Evolutionary conservation across 2,888 invertebrate species (phyloP), one percentile per base, ranked within the genome.

Genomic region (Andrena minutula): DNA sequence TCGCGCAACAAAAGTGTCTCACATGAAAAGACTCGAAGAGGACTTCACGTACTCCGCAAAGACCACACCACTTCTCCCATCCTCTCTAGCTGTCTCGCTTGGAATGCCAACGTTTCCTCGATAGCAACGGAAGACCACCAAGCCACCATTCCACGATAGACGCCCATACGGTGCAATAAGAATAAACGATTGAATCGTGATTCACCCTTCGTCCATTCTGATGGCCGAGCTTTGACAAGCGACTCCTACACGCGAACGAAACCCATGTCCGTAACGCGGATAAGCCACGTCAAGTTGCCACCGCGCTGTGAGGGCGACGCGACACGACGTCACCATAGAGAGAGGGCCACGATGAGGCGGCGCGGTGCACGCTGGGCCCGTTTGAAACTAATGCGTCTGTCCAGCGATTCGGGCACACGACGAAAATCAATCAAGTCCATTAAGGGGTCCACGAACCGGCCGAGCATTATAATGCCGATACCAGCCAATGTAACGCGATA

Each of bases 371-470:
- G 47, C n/a, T 23, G 69, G 20, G 10, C 49, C 65, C 58, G 63
- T 58, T 71, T 51, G 71, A 61, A 71, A 79, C 83, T 87, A 88
- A 87, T 87, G 86, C 78, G 74, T 75, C 71, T 58, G 84, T 81
- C 76, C 76, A 70, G 61, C 82, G 82, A 85, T 84, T 73, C 79
- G 53, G 86, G 83, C 89, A 84, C 90, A 87, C 89, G 89, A 90
- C 89, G 86, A 85, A 84, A 90, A 90, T 90, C 88, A 89, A 86
- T 90, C 89, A 86, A 68, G 64, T 80, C 90, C 90, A 90, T 90
- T 89, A 90, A 78, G 77, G 74, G 73, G 56, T 35, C 66, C 10
- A 26, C 60, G 71, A 56, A 65, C 61, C 70, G 69, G 56, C 35
- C 26, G 71, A 35, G 82, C 71, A 83, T 88, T 85, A 89, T 85